Base-by-base conservation (phyloP, 1,140 invertebrate genomes). In the Camponotus vicinus region DNA sequence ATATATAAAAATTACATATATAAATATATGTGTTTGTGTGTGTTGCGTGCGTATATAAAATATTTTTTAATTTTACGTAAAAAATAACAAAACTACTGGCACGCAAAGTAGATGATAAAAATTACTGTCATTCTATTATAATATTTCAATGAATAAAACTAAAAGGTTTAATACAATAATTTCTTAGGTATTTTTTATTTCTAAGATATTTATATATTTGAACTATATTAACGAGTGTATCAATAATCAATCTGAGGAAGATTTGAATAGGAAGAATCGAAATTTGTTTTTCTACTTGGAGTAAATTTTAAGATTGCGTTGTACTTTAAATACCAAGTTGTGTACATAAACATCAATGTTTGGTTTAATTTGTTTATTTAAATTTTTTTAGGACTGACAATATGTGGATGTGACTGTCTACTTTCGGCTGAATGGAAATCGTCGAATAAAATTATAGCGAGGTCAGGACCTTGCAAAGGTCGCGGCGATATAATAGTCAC, bases 391-490 rank as follows among this genome's bases (percentile, higher is more conserved):
- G 98, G 98, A 86, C 94, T 99, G 0, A 97, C 97, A 90, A 99
- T 99, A 91, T 99, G 99, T 96, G 98, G 98, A 0, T 98, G 98
- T 90, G 99, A 99, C 92, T 99, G 99, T 93, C 93, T 99, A 2
- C 95, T 99, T 66, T 98, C 98, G 59, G 98, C 98, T 0, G 99
- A 99, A 96, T 99, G 99, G 99, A 99, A 99, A 93, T 99, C 98
- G 1, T 96, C 97, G 21, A 99, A 99, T 91, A 99, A 99, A 96
- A 99, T 99, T 87, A 97, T 99, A 61, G 99, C 99, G 0, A 96
- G 99, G 85, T 99, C 99, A 42, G 99, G 98, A 0, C 97, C 98
- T 18, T 98, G 98, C 7, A 99, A 99, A 95, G 98, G 98, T 6
- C 97, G 97, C 88, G 99, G 99, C 0, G 99, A 99, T 93, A 99